Base-by-base conservation (phyloP, 30 jellyfish, hydroid and myxozoan species). In the Turritopsis dohrnii region DNA sequence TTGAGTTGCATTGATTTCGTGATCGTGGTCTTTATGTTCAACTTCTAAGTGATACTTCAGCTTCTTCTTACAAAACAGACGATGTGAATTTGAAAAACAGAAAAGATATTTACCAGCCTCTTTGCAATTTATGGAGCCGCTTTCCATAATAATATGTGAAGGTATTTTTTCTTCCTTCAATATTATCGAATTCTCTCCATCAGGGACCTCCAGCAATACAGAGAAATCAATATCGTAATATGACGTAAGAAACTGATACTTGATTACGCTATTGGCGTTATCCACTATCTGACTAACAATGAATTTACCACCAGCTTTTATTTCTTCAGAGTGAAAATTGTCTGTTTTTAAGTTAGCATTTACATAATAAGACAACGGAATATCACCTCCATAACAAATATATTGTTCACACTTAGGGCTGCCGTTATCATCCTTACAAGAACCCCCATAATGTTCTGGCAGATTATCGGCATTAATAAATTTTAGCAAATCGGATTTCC, bases 381-480 rank as follows among this genome's bases (percentile, higher is more conserved):
- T 95, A 31, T 92, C 96, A 17, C 97, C 97, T 16, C 96, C 97
- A 52, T 92, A 92, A 74, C 97, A 87, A 21, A 92, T 79, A 90
- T 77, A 73, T 30, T 84, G 80, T 54, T 81, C 84, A 85, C 98
- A 93, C 91, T 88, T 88, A 22, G 96, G 94, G 66, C 88, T 90
- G 8, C 89, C 94, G 82, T 88, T 86, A 60, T 87, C 89, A 23
- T 89, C 98, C 21, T 60, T 29, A 52, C 54, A 30, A 19, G 96
- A 81, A 28, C 98, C 98, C 1, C 98, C 98, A 80, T 88, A 93
- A 71, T 93, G 87, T 26, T 83, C 98, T 18, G 98, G 98, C 16
- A 93, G 85, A 28, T 88, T 86, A 54, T 88, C 90, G 28, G 90
- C 89, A 71, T 81, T 90, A 30, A 93, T 93, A 76, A 84, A 79